Percentiles rank a stretch among this genome's conserved stretches.
phyloP scores from a whole-genome alignment of 1,140 invertebrate genomes.

The Ladona fulva region DNA sequence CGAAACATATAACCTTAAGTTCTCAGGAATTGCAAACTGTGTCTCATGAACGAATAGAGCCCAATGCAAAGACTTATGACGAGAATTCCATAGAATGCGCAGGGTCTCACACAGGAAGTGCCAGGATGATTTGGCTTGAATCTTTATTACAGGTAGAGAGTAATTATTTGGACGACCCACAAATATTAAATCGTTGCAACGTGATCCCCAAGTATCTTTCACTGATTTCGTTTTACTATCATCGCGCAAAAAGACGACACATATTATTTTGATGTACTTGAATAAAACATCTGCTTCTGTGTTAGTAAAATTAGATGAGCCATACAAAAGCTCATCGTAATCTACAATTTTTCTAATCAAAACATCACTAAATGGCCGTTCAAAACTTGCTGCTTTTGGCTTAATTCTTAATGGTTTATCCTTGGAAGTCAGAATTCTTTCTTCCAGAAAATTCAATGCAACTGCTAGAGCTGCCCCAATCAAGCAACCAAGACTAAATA shows the following conservation, averaged over 20 bases:
- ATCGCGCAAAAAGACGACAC: neutral
- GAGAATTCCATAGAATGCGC: slow-evolving; percentile 11
- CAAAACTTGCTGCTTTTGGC: neutral
- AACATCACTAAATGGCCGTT: too few species aligned
- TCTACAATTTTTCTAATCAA: neutral
- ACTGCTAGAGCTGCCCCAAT: neutral
- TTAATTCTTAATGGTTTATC: neutral
- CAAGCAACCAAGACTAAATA: neutral
- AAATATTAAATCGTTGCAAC: neutral
- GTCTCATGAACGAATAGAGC: slow-evolving; percentile 40
- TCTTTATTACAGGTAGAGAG: neutral
- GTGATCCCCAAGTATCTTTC: neutral
- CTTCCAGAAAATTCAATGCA: neutral
- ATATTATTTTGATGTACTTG: neutral
- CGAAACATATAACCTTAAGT: slow-evolving; percentile 38
- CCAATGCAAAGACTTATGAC: slow-evolving; percentile 31
- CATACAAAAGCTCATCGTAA: neutral
- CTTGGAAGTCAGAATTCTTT: neutral
- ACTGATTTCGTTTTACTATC: neutral
- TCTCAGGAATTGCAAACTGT: slow-evolving; percentile 41
- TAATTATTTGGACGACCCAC: neutral
- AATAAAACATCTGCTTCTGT: neutral
- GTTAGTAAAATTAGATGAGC: neutral
- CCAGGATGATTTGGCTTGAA: slow-evolving; percentile 22
- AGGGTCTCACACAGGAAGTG: slow-evolving; percentile 25